phyloP scores from a whole-genome alignment of 2,888 invertebrate genomes.

The Hydroisotoma schaefferi region DNA sequence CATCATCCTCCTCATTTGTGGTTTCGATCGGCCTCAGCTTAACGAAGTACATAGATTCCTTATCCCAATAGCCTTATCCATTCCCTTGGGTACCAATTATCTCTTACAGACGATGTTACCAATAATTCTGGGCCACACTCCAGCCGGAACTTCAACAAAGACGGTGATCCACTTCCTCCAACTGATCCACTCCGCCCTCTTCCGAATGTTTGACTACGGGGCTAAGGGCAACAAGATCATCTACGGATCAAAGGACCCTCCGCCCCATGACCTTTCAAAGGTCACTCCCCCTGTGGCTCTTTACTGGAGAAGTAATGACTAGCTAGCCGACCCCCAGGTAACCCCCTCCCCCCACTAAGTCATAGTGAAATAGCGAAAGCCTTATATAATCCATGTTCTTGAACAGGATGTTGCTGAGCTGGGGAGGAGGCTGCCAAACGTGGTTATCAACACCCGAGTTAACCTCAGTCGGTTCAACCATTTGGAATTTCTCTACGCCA shows the following conservation, averaged over 20 bases:
- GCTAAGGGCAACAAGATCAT: slow-evolving; percentile 23
- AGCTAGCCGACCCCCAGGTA: no score
- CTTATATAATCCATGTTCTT: no score
- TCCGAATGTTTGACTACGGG: slow-evolving; percentile 52
- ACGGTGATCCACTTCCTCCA: slow-evolving; percentile 71
- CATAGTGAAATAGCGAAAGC: no score
- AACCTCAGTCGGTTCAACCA: slow-evolving; percentile 40
- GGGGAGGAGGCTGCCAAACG: slow-evolving; percentile 57
- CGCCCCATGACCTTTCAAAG: slow-evolving; percentile 32
- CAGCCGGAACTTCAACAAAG: slow-evolving; percentile 71
- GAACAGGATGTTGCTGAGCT: slow-evolving; percentile 62
- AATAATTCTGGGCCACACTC: slow-evolving; percentile 64
- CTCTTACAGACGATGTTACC: slow-evolving; percentile 60
- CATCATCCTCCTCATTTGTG: slow-evolving; percentile 51
- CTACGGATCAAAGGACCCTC: slow-evolving; percentile 30
- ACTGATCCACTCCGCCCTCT: slow-evolving; percentile 51
- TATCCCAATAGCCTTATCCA: no score
- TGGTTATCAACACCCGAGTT: slow-evolving; percentile 46
- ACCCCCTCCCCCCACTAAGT: no score
- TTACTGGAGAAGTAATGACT: slow-evolving; percentile 68
- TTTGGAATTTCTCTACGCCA: slow-evolving; percentile 45
- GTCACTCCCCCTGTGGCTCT: slow-evolving; percentile 60
- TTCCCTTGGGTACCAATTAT: no score
- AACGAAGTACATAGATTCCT: slow-evolving; percentile 52
- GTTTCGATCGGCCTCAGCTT: slow-evolving; percentile 50